Evolutionary conservation across 2,888 invertebrate species (phyloP), one percentile per base, ranked within the genome.

Genomic region (Periphyllus acericola): DNA sequence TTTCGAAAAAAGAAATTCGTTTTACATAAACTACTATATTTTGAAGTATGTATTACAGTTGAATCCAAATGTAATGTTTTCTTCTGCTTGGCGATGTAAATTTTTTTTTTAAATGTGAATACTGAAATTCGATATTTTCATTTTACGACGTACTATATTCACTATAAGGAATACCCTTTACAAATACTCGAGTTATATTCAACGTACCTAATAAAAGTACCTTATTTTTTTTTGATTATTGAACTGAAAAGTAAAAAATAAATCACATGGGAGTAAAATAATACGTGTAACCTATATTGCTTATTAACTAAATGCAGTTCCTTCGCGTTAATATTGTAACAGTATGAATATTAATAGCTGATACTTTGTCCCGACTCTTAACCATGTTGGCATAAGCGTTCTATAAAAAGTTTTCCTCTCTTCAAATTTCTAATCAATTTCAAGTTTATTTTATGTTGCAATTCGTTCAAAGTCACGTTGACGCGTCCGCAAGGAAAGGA

Each of bases 111-210:
- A 2, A 25, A 36, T n/a, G 36, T n/a, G 17, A 36, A 34, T 36
- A 29, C 72, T 55, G 34, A 83, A 52, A 55, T 72, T 52, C 19
- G 14, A 82, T 55, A 72, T 83, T 72, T 52, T 72, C 2, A n/a
- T 72, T 72, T 83, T 72, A 72, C 19, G 34, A 83, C 1, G 5
- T n/a, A 55, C 11, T n/a, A 9, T 72, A 72, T 36, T 83, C n/a
- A n/a, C n/a, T 52, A 55, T 19, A 55, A 19, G 32, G 17, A 52
- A 72, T 34, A 71, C 68, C 14, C 29, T 66, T 60, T 11, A 34
- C 34, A 36, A 36, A n/a, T 19, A n/a, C 32, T 34, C 52, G 8
- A 32, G 4, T 71, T 34, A 32, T 25, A 71, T 34, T 71, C 34
- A 32, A 2, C 8, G 0, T 21, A 29, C 29, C 29, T 68, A 82